These are phyloP conservation scores for Cottus gobio DNA, from an alignment of 2,113 vertebrate genomes.

Conservation along the genomic window DNA sequence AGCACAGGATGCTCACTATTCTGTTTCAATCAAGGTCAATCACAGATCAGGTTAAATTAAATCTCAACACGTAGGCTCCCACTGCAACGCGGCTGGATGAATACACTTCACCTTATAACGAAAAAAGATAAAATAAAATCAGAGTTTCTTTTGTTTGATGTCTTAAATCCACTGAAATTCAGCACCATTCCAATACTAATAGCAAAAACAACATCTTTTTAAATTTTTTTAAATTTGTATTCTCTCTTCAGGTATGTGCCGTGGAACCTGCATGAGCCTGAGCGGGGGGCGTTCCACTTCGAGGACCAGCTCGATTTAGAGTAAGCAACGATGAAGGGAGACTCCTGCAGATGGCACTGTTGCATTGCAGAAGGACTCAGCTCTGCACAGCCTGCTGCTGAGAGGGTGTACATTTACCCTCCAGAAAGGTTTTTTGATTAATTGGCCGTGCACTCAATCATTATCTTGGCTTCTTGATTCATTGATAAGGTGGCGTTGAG, in stretches of 20 bases:
- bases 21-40: too few relatives aligned
- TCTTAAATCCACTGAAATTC: neutral
- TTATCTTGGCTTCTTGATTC: conserved; percentile 5
- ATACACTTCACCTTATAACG: too few relatives aligned
- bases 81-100: neutral
- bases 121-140: too few relatives aligned
- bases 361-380: conserved; percentile 3
- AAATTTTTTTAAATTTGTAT: neutral
- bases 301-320: conserved; percentile 89
- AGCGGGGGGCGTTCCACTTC: conserved; percentile 90
- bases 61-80: conserved; percentile 89
- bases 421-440: conserved; percentile 2
- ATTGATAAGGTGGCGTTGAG: neutral
- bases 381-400: neutral
- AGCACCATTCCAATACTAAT: neutral
- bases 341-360: conserved; percentile 64
- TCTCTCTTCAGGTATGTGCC: conserved; percentile 87
- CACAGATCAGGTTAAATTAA: too few relatives aligned
- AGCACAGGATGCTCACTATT: too few relatives aligned
- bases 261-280: conserved; percentile 93
- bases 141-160: neutral
- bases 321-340: conserved; percentile 74
- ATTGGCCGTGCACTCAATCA: neutral
- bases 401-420: neutral
- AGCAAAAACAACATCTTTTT: neutral